These are phyloP conservation scores for Galerucella pusilla DNA, from an alignment of 2,888 invertebrate genomes.

Conservation along the genomic window DNA sequence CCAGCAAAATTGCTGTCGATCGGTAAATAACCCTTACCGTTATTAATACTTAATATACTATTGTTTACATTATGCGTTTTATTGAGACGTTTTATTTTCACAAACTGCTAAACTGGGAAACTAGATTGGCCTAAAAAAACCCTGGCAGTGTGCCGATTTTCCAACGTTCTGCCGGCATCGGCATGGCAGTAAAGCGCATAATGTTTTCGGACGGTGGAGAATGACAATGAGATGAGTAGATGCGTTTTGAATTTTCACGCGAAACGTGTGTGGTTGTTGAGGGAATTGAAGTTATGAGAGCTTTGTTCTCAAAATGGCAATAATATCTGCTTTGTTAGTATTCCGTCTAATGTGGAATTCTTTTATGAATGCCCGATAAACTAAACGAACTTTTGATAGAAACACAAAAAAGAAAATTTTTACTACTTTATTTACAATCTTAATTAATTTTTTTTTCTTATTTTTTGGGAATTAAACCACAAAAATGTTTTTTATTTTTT, in stretches of 20 bases:
- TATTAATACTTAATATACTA: too few relatives aligned
- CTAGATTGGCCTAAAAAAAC: constrained; percentile 5
- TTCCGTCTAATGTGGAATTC: background rate
- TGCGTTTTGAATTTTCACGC: constrained; percentile 37
- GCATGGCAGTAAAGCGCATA: constrained; percentile 29
- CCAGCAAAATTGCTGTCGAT: too few relatives aligned
- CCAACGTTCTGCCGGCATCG: constrained; percentile 7
- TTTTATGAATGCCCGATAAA: background rate
- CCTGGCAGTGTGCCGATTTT: constrained; percentile 16
- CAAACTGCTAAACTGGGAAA: too few relatives aligned
- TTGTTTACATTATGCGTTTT: background rate
- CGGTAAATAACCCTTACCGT: too few relatives aligned
- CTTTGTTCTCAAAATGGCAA: constrained; percentile 8
- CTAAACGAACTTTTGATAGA: background rate
- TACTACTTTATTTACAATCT: too few relatives aligned
- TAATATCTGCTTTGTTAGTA: background rate
- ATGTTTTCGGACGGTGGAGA: constrained; percentile 31
- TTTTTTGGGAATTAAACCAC: too few relatives aligned
- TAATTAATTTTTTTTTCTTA: too few relatives aligned
- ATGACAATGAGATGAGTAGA: constrained; percentile 35
- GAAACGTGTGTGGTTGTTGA: constrained; percentile 1
- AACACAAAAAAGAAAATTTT: too few relatives aligned
- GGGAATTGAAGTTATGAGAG: constrained; percentile 31
- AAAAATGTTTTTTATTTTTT: too few relatives aligned
- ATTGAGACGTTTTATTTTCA: background rate